Base-by-base conservation (phyloP, 2,888 invertebrate genomes). In the Lampropteryx suffumata region DNA sequence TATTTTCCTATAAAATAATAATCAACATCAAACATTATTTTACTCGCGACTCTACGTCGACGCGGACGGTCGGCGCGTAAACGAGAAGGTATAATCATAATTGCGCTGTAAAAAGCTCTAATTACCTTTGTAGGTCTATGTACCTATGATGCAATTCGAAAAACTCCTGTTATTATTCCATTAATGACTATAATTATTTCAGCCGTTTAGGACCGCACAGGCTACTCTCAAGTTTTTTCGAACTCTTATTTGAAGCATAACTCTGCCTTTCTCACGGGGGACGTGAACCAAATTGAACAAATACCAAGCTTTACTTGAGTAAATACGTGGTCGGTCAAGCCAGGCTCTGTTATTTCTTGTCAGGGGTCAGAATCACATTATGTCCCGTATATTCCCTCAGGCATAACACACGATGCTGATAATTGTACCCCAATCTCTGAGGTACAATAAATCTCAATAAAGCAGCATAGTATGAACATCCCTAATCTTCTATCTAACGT, bases 401-500 rank as follows among this genome's bases (percentile, higher is more conserved):
- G 84, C 61, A 54, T 57, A 60, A 61, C 64, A 64, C 59, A 66
- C 71, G 65, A 71, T 74, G 69, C 69, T 75, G 69, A 75, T 80
- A 79, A 81, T 81, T 82, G 81, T 76, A 75, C 67, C 69, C 69
- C 61, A 61, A 67, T 72, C 83, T 79, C 80, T 53, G 55, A 73
- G 74, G 76, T 77, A 67, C 70, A 77, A 68, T 88, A 82, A 82
- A 86, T 88, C 85, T 83, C 79, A 82, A 87, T 88, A 82, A 84
- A 76, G 63, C 65, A 61, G 66, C 40, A 35, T 24, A 44, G 61
- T 62, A 66, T 64, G 53, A 62, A 67, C 67, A 63, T 66, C 72
- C 60, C 54, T 62, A 69, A 70, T 68, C 62, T 65, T 56, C 62
- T 61, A 66, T 55, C 62, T 56, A 63, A 59, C 57, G 66, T 66